phyloP scores from a whole-genome alignment of 2,888 invertebrate species.

The Agriotes lineatus region DNA sequence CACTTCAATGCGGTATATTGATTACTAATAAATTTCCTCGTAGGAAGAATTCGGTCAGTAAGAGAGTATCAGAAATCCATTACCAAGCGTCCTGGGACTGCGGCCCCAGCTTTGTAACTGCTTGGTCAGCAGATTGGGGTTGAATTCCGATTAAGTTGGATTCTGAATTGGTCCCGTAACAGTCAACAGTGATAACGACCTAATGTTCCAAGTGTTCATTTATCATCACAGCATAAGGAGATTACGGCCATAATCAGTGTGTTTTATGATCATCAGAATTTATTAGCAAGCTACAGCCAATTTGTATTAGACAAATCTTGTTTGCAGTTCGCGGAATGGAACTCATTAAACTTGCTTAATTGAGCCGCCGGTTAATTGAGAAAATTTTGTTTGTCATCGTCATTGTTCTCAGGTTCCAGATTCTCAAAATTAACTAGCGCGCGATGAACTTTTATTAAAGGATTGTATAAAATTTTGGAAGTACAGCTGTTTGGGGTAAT shows the following conservation, averaged over 20 bases:
- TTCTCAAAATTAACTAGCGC: too few relatives aligned
- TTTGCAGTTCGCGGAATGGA: not conserved
- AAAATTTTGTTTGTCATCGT: too few relatives aligned
- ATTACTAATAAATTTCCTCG: conserved; percentile 33
- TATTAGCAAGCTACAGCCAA: not conserved
- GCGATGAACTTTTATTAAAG: too few relatives aligned
- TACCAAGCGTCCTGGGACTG: conserved; percentile 37
- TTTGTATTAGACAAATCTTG: not conserved
- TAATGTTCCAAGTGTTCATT: conserved; percentile 33
- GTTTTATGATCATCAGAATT: not conserved
- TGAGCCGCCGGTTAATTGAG: too few relatives aligned
- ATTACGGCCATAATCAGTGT: not conserved
- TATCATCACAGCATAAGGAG: conserved; percentile 29
- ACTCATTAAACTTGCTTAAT: not conserved
- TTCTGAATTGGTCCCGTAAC: conserved; percentile 14
- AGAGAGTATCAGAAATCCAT: conserved; percentile 40
- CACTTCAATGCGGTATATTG: conserved; percentile 19
- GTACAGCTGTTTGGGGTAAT: too few relatives aligned
- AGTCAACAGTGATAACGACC: conserved; percentile 32
- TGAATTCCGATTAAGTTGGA: conserved; percentile 39
- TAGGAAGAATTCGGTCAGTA: conserved; percentile 40
- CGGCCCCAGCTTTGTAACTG: conserved; percentile 36
- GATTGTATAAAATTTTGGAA: too few relatives aligned
- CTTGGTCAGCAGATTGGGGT: conserved; percentile 41
- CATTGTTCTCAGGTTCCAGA: too few relatives aligned